phyloP scores from a whole-genome alignment of 2,888 invertebrate species.

The Epistrophella euchroma region DNA sequence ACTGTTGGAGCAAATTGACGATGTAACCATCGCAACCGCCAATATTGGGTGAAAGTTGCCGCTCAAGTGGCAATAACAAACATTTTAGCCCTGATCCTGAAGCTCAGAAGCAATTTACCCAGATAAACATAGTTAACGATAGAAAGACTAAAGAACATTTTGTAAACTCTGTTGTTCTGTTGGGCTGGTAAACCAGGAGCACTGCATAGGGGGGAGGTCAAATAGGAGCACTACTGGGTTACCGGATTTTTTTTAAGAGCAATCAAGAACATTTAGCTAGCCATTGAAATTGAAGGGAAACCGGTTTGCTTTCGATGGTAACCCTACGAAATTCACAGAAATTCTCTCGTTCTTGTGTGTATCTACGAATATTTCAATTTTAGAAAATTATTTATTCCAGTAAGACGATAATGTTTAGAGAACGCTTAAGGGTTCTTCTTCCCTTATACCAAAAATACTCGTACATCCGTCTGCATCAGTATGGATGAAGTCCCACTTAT shows the following conservation, averaged over 20 bases:
- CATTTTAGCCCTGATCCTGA: conserved; percentile 60
- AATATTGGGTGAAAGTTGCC: conserved; percentile 69
- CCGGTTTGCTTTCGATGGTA: background rate
- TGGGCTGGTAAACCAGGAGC: background rate
- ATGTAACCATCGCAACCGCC: conserved; percentile 71
- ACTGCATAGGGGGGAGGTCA: background rate
- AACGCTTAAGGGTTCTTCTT: conserved; percentile 51
- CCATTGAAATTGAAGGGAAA: background rate
- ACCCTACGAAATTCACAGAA: background rate
- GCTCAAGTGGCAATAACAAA: conserved; percentile 75
- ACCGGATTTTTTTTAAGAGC: background rate
- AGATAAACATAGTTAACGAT: conserved; percentile 50
- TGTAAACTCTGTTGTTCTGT: conserved; percentile 7
- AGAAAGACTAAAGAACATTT: conserved; percentile 1
- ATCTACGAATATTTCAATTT: conserved; percentile 45
- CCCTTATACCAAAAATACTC: background rate
- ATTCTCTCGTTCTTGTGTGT: background rate
- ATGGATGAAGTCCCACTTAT: conserved; percentile 13
- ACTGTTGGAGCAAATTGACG: conserved; percentile 64
- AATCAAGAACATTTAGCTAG: background rate
- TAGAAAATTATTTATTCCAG: conserved; percentile 71
- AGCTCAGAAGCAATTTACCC: conserved; percentile 62
- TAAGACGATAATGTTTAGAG: conserved; percentile 68
- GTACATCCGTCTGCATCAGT: background rate
- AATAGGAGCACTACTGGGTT: background rate